Evolutionary conservation across 2,797 vertebrate species (phyloP).

Genomic region (Avahi laniger): DNA sequence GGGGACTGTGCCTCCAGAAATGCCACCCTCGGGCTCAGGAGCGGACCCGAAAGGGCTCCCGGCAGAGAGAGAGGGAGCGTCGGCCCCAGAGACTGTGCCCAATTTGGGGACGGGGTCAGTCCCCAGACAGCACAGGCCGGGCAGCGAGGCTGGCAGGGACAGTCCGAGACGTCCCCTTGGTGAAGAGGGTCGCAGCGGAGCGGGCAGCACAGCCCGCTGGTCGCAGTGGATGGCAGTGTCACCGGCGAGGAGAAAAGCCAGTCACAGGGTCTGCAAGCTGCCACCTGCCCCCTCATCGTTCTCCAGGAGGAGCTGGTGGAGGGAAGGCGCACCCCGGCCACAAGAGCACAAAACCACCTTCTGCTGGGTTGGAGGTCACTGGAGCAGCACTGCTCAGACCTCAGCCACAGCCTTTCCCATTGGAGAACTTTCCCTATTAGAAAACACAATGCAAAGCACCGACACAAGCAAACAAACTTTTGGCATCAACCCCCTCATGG

Average conservation of each 20-base stretch:
- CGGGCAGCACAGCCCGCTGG: background rate
- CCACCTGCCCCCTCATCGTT: background rate
- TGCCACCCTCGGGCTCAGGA: background rate
- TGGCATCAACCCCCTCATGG: fast-evolving
- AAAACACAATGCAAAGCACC: background rate
- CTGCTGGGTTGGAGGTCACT: background rate
- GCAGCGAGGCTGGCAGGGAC: background rate
- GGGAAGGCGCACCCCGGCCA: background rate
- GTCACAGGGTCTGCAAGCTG: fast-evolving
- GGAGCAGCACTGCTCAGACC: fast-evolving
- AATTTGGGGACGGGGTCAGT: background rate
- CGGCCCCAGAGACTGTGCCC: background rate
- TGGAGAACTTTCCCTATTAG: background rate
- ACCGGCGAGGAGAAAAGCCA: background rate
- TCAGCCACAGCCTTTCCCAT: fast-evolving
- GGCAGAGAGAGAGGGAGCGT: background rate
- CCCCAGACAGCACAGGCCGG: background rate
- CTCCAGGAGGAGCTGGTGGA: background rate
- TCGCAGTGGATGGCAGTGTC: background rate
- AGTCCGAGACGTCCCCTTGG: background rate
- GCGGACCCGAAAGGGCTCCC: background rate
- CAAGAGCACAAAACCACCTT: fast-evolving
- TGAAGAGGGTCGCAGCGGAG: background rate
- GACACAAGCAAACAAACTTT: background rate
- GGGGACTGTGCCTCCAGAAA: background rate